Base-by-base conservation (phyloP, 2,113 vertebrate species). In the Tetraodon nigroviridis region DNA sequence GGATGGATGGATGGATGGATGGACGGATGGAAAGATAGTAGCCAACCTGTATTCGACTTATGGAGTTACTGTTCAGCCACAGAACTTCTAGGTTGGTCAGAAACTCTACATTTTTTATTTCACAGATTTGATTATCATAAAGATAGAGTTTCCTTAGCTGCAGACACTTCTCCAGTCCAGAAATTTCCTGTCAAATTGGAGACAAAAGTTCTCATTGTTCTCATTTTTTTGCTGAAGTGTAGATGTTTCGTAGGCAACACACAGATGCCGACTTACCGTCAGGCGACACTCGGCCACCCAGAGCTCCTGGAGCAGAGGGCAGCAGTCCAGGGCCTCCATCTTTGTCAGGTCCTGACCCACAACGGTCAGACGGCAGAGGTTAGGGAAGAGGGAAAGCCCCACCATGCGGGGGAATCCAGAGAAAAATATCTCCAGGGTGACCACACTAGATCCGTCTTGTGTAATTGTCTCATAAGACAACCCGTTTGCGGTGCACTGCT, bases 351-450 rank as follows among this genome's bases (percentile, higher is more conserved):
- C 83, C 88, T 92, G 92, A 60, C 86, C 87, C 63, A 93, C 75
- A 29, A 94, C 84, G 65, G 87, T 92, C n/a, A 93, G 87, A 58
- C 83, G 87, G 45, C 79, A 78, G 67, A 92, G 80, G 37, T 69
- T 85, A 54, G 90, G 90, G 73, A 93, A 96, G 46, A 88, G 84
- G 40, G 90, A 91, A 3, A 91, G 90, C 41, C 90, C 91, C n/a
- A 89, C 78, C 81, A 91, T 93, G 27, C 66, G 79, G 0, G 92
- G 88, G 63, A 90, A 92, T 51, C 91, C 92, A 29, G 88, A 92
- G 79, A 94, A 94, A 84, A 95, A 93, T 78, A 94, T 90, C 79
- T 94, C 88, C 71, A 95, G 76, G 40, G 82, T 87, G 41, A 55
- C 76, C 57, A 82, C 55, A 54, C 63, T 72, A 48, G 82, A 67